Evolutionary conservation across 2,797 vertebrate species (phyloP).

Genomic region (Psittacula derbiana): DNA sequence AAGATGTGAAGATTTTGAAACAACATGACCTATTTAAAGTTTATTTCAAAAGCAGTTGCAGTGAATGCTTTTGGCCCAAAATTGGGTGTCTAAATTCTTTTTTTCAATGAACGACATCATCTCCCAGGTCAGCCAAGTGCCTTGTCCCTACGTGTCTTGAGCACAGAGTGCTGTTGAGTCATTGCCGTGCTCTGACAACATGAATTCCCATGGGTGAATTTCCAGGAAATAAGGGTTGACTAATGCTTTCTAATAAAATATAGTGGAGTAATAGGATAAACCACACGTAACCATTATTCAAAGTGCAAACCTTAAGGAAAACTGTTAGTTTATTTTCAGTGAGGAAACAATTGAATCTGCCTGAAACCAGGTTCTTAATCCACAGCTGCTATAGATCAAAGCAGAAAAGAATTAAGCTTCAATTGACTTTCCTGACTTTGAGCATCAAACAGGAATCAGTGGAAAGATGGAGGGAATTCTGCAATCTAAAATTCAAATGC

Average conservation of each 20-base stretch:
- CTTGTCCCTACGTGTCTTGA: not conserved
- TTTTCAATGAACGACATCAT: not conserved
- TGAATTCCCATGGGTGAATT: not conserved
- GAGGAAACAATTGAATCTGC: constrained; percentile 69
- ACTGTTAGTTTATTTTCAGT: constrained; percentile 54
- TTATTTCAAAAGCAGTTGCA: not conserved
- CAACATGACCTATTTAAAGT: not conserved
- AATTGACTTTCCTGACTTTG: constrained; percentile 78
- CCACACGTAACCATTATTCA: constrained; percentile 40
- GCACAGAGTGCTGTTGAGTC: not conserved
- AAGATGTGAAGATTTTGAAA: not conserved
- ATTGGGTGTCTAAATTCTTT: not conserved
- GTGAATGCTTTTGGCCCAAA: not conserved
- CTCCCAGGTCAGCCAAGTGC: not conserved
- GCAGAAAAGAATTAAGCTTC: constrained; percentile 79
- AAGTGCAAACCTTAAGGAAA: constrained; percentile 73
- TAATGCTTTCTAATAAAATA: constrained; percentile 60
- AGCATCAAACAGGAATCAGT: constrained; percentile 63
- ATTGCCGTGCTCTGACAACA: not conserved
- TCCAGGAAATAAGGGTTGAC: not conserved
- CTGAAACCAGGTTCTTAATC: constrained; percentile 75
- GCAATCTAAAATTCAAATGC: constrained; percentile 65
- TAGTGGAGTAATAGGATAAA: not conserved
- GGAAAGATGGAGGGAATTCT: constrained; percentile 66
- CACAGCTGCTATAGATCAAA: constrained; percentile 81